Evolutionary conservation across 2,797 vertebrate species (phyloP).

Genomic region (Hypotaenidia okinawae): DNA sequence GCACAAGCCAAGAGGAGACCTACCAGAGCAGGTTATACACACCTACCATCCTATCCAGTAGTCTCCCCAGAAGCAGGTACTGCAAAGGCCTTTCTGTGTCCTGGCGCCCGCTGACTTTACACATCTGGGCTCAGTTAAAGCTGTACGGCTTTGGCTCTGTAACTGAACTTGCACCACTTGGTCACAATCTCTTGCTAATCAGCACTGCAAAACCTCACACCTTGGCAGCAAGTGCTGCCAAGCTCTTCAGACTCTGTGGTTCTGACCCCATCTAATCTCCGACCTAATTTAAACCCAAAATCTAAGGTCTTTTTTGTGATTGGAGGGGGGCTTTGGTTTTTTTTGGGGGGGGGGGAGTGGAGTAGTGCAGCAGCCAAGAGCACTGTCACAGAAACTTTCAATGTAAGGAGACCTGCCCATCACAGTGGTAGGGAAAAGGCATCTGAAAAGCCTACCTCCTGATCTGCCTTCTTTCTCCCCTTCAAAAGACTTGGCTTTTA

Average conservation of each 20-base stretch:
- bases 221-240: rapidly evolving
- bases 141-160: rapidly evolving
- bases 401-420: neutral
- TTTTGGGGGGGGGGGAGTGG: neutral
- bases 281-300: neutral
- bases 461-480: neutral
- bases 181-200: neutral
- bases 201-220: neutral
- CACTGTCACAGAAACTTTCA: neutral
- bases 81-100: neutral
- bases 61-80: neutral
- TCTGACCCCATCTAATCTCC: neutral
- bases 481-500: neutral
- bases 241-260: neutral
- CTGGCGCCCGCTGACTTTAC: neutral
- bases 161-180: neutral
- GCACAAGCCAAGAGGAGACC: neutral
- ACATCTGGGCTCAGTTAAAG: neutral
- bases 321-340: too few species aligned
- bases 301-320: neutral
- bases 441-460: neutral
- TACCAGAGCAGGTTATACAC: neutral
- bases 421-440: neutral
- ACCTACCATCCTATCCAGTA: neutral
- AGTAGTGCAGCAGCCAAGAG: neutral